A percentile compares a stretch with the other conserved stretches of the same genome.
Conservation (phyloP, 2,888 invertebrate species). For the Timema cristinae region DNA sequence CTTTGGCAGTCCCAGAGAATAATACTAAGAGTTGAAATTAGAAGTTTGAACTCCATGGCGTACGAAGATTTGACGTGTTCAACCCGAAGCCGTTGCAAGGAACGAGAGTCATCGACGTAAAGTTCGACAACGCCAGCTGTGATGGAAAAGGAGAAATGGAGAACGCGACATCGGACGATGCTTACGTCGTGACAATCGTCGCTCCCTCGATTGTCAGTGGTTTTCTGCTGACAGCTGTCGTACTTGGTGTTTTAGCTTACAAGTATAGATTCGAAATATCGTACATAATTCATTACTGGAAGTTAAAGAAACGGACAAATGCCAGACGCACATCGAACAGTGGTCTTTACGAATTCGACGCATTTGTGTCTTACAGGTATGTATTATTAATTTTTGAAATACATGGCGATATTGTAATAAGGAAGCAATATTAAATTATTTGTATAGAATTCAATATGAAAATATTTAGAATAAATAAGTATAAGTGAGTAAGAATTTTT, state of each 20-base stretch:
- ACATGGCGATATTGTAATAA: too few relatives aligned
- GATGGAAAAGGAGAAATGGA: too few relatives aligned
- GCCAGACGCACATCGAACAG: background rate
- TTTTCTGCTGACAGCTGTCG: background rate
- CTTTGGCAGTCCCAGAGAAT: background rate
- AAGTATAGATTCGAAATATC: constrained; percentile 4
- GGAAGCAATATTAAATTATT: too few relatives aligned
- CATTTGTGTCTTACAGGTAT: constrained; percentile 11
- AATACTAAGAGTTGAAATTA: too few relatives aligned
- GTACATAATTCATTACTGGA: constrained; percentile 9
- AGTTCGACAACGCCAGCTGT: background rate
- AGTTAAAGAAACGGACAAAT: background rate
- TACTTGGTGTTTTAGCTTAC: background rate
- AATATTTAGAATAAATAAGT: too few relatives aligned
- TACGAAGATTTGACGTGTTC: background rate
- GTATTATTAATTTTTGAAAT: too few relatives aligned
- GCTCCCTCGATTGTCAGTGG: background rate
- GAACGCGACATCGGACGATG: background rate
- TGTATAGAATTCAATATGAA: too few relatives aligned
- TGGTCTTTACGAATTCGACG: constrained; percentile 4
- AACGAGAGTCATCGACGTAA: background rate
- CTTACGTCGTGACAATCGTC: background rate
- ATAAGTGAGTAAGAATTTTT: too few relatives aligned
- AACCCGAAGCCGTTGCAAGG: background rate
- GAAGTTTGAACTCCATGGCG: too few relatives aligned